These are phyloP conservation scores for Typhlomys cinereus DNA, from an alignment of 2,113 vertebrate genomes.

Conservation along the genomic window DNA sequence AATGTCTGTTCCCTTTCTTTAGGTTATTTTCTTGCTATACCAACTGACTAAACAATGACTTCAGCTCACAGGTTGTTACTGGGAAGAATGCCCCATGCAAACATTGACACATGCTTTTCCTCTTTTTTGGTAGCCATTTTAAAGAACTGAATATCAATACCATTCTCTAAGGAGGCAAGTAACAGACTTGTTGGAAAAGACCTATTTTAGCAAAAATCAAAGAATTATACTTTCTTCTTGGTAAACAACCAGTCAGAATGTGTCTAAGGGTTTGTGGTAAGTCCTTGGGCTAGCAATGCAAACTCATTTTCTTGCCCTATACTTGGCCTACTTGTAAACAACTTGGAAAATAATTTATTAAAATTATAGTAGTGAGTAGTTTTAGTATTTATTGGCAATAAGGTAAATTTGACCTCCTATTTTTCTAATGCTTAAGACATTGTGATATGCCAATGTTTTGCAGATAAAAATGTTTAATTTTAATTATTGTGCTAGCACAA, in stretches of 20 bases:
- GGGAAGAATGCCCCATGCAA: constrained; percentile 52
- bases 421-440: constrained; percentile 45
- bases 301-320: constrained; percentile 41
- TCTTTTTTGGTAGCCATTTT: constrained; percentile 62
- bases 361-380: neutral
- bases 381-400: constrained; percentile 22
- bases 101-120: constrained; percentile 54
- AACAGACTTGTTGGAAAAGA: constrained; percentile 51
- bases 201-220: constrained; percentile 65
- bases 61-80: constrained; percentile 30
- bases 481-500: constrained; percentile 45
- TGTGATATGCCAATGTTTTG: constrained; percentile 35
- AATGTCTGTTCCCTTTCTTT: constrained; percentile 44
- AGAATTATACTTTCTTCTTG: constrained; percentile 43
- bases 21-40: constrained; percentile 45
- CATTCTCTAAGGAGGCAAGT: constrained; percentile 51
- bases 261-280: neutral
- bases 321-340: constrained; percentile 26
- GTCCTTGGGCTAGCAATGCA: constrained; percentile 25
- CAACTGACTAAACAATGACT: constrained; percentile 55
- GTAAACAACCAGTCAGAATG: neutral
- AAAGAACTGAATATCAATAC: constrained; percentile 48
- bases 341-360: constrained; percentile 48
- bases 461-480: constrained; percentile 40
- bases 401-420: neutral